Percentiles rank a stretch among this genome's conserved stretches.
phyloP scores from a whole-genome alignment of 2,797 vertebrate genomes.

The Botia kubotai region DNA sequence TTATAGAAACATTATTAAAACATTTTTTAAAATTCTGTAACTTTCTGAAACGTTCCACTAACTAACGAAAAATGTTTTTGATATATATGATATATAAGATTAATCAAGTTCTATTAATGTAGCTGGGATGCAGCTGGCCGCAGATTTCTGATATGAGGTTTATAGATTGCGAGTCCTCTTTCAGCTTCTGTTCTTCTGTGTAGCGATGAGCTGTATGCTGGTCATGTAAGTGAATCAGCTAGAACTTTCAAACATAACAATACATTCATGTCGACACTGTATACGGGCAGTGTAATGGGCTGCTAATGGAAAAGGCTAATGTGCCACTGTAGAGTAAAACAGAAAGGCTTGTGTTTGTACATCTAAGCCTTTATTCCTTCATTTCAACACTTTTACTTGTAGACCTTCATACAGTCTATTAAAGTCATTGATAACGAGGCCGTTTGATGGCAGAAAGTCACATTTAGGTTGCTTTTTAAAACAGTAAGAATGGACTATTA shows the following conservation, averaged over 20 bases:
- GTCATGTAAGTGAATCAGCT: not conserved
- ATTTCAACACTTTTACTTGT: conserved; percentile 10
- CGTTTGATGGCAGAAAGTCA: conserved; percentile 31
- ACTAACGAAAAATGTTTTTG: no score
- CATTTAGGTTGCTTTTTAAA: conserved; percentile 38
- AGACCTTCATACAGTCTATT: conserved; percentile 16
- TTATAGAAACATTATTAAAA: no score
- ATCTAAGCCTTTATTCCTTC: not conserved
- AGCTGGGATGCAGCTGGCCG: no score
- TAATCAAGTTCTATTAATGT: no score
- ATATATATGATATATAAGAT: no score
- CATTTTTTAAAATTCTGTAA: no score
- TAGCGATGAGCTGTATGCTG: no score
- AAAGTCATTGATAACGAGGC: conserved; percentile 37
- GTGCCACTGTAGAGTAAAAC: not conserved
- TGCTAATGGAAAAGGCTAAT: not conserved
- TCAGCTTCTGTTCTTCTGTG: no score
- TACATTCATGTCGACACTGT: not conserved
- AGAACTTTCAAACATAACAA: no score
- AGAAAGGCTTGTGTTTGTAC: not conserved
- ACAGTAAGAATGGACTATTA: conserved; percentile 41
- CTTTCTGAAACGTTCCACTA: no score
- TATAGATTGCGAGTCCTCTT: no score
- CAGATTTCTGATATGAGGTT: no score
- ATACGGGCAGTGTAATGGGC: not conserved